These are phyloP conservation scores for Sander lucioperca DNA, from an alignment of 2,113 vertebrate species.

Conservation along the genomic window DNA sequence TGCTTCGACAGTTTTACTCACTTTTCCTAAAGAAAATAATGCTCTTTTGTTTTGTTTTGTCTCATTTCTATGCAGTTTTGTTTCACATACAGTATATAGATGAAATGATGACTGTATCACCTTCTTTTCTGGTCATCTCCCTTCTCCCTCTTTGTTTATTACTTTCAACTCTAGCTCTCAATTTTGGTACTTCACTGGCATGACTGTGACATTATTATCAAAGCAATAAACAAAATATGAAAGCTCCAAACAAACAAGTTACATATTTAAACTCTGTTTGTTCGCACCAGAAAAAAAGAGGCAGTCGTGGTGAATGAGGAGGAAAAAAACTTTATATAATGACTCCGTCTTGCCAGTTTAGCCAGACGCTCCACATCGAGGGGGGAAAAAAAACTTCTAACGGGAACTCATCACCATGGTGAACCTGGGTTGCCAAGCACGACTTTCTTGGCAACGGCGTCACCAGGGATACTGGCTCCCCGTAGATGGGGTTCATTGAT, in stretches of 20 bases:
- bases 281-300: conserved; percentile 46
- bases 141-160: background rate
- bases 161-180: conserved; percentile 1
- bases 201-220: background rate
- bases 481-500: conserved; percentile 81
- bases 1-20: background rate
- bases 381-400: conserved; percentile 63
- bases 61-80: background rate
- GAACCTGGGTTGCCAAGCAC: conserved; percentile 78
- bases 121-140: background rate
- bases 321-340: conserved; percentile 82
- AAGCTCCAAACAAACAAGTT: conserved; percentile 38
- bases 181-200: background rate
- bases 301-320: conserved; percentile 81
- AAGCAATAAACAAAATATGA: conserved; percentile 18
- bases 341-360: conserved; percentile 75
- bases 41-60: background rate
- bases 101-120: background rate
- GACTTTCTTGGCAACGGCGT: conserved; percentile 77
- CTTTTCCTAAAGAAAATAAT: conserved; percentile 10
- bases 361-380: conserved; percentile 82
- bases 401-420: conserved; percentile 82
- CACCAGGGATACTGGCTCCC: conserved; percentile 76
- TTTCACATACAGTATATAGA: background rate
- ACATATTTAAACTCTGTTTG: conserved; percentile 36